Evolutionary conservation across 2,797 vertebrate species (phyloP).

Genomic region (Intellagama lesueurii): DNA sequence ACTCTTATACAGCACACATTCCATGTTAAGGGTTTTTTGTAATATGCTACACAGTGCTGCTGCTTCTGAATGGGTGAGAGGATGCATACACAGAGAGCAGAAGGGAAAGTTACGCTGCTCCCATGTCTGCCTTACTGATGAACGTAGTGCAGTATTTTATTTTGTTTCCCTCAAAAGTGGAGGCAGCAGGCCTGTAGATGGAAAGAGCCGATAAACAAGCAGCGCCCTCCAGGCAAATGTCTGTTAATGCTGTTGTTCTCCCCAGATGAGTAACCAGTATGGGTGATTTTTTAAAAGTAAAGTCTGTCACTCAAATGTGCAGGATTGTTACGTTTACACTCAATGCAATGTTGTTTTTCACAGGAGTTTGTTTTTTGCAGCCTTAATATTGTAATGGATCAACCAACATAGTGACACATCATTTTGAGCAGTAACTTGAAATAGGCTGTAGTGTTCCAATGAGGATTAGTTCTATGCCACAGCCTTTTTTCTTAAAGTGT

Average conservation of each 20-base stretch:
- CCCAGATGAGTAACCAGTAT: background rate
- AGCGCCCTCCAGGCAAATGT: conserved; percentile 20
- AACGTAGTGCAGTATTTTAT: background rate
- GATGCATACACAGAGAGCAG: background rate
- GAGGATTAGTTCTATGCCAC: background rate
- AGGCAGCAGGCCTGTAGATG: background rate
- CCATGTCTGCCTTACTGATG: background rate
- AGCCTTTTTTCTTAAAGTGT: conserved; percentile 4
- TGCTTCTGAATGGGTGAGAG: background rate
- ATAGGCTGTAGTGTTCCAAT: background rate
- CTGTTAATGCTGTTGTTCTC: background rate
- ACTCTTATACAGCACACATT: background rate
- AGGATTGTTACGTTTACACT: conserved; percentile 6
- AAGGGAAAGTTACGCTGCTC: background rate
- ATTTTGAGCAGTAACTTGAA: background rate
- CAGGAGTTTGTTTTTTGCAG: background rate
- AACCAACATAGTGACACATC: background rate
- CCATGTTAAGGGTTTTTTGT: background rate
- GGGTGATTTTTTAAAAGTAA: conserved; percentile 10
- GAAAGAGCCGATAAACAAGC: background rate
- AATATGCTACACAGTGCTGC: background rate
- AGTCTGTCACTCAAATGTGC: conserved; percentile 5
- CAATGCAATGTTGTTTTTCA: conserved; percentile 18
- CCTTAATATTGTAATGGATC: background rate
- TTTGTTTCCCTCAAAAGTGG: conserved; percentile 16